Base-by-base conservation (phyloP, 2,113 vertebrate genomes). In the Caretta caretta region DNA sequence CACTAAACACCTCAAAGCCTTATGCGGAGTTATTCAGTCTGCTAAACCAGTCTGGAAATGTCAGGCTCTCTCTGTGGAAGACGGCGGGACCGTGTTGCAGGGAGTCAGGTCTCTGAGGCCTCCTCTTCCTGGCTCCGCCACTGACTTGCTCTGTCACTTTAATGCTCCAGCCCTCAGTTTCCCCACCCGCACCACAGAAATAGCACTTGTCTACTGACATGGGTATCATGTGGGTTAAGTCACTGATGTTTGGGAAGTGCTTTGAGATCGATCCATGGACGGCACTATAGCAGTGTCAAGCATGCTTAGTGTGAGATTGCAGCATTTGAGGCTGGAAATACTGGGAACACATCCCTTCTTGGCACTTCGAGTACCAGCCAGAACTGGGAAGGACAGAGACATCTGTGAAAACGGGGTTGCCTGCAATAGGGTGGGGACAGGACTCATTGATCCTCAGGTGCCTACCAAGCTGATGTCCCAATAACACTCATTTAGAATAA, bases 201-300 rank as follows among this genome's bases (percentile, higher is more conserved):
- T 0, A 4, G n/a, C 8, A n/a, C 35, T 51, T 19, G 8, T 35
- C 59, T 0, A 0, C n/a, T 29, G 29, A 12, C 79, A 82, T 56
- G 6, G 53, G 72, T 48, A 50, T 31, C 35, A 80, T 17, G 81
- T 12, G 50, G 88, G 56, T 78, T n/a, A 3, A 78, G 49, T 80
- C 80, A 54, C 54, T 86, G 76, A 59, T 81, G 51, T 85, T 9
- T 90, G 42, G 79, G 72, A 91, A 78, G 82, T 1, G 0, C 69
- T 75, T 94, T 84, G 83, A 5, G 5, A 90, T 27, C 20, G 42
- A 20, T 48, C 38, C 10, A 2, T 3, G 59, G 29, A 0, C 84
- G 25, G 27, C 57, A 46, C 38, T 25, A 42, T 42, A 46, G 20
- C 38, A 78, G 42, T 78, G 38, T 48, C 75, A 78, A 14, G 42